Evolutionary conservation across 2,888 invertebrate genomes (phyloP).

Genomic region (Microdon myrmicae): DNA sequence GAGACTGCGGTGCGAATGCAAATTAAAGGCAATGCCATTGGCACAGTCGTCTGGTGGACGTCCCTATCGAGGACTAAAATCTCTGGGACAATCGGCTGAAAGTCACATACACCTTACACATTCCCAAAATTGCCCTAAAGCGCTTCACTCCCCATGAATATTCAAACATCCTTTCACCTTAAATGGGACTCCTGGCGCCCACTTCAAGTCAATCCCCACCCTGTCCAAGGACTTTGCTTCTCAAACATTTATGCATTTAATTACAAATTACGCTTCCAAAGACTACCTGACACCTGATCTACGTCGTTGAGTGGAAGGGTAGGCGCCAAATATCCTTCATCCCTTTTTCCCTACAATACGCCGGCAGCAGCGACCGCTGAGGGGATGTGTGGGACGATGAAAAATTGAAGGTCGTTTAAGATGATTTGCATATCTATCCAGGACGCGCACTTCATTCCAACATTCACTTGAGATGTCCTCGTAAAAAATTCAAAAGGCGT

Average conservation of each 20-base stretch:
- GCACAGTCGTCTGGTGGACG: no score
- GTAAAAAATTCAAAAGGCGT: slow-evolving; percentile 49
- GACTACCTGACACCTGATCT: slow-evolving; percentile 31
- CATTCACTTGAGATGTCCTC: slow-evolving; percentile 43
- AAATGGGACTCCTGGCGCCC: slow-evolving; percentile 39
- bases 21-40: no score
- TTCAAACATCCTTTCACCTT: slow-evolving; percentile 53
- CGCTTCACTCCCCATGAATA: slow-evolving; percentile 56
- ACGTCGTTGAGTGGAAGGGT: slow-evolving; percentile 23
- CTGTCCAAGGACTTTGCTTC: slow-evolving; percentile 3
- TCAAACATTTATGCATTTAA: slow-evolving; percentile 38
- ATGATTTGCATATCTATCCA: slow-evolving; percentile 53
- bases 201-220: slow-evolving; percentile 27
- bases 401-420: slow-evolving; percentile 53
- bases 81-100: no score
- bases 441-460: slow-evolving; percentile 28
- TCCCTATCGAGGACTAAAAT: no score
- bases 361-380: slow-evolving; percentile 30
- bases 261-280: slow-evolving; percentile 33
- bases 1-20: no score
- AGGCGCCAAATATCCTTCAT: slow-evolving; percentile 30
- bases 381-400: slow-evolving; percentile 34
- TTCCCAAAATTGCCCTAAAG: slow-evolving; percentile 55
- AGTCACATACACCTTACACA: slow-evolving; percentile 35
- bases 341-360: neutral